Conservation (phyloP, 2,797 vertebrate species). For the Lepilemur septentrionalis region DNA sequence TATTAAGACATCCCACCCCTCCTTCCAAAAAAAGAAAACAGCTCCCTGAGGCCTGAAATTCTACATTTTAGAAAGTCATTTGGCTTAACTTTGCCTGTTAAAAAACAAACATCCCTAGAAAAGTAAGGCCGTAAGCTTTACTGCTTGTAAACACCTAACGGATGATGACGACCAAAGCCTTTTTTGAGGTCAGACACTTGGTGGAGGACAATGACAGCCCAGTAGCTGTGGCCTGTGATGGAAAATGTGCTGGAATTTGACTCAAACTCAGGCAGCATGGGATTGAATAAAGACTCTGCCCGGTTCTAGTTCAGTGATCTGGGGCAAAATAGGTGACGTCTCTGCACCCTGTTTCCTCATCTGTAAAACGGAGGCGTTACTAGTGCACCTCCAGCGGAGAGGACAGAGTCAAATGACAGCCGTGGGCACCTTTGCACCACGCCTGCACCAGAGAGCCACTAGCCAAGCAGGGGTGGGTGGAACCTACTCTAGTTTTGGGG, state of each 20-base stretch:
- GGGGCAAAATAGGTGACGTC: background rate
- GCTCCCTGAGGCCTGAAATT: background rate
- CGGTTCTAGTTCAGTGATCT: background rate
- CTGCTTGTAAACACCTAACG: background rate
- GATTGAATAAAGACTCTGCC: background rate
- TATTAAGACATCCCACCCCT: background rate
- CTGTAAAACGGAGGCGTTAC: background rate
- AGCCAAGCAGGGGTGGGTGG: no score
- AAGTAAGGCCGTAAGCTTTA: background rate
- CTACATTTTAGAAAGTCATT: background rate
- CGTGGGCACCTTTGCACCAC: accelerated
- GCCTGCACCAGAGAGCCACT: no score
- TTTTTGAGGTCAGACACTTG: background rate
- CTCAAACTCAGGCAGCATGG: background rate
- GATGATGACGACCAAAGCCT: background rate
- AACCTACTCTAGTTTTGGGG: background rate
- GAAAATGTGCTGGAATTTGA: background rate
- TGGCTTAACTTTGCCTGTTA: background rate
- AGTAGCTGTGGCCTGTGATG: accelerated
- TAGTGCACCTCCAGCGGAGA: background rate
- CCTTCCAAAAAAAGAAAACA: background rate
- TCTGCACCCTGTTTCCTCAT: background rate
- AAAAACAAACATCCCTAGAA: background rate
- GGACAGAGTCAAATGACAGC: background rate
- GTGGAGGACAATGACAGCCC: background rate